Evolutionary conservation across 2,113 vertebrate species (phyloP), one percentile per base, ranked within the genome.

Genomic region (Phalacrocorax brasilianus): DNA sequence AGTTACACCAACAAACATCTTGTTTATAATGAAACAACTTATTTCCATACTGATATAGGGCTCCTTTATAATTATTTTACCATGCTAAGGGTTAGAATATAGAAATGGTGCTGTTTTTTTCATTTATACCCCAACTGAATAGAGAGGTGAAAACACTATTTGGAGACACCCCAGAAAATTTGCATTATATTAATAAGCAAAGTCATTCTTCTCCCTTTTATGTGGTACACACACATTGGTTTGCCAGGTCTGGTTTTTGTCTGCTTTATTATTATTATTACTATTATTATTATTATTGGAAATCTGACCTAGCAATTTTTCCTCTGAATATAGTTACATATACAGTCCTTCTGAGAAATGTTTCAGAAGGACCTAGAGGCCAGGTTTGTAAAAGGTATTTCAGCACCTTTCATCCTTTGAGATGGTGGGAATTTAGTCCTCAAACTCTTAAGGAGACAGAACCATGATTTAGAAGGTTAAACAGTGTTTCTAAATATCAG

Each of bases 121-220:
- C 42, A 44, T 95, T 84, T 86, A 22, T 27, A 59, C 28, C 56
- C 53, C 68, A 85, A 87, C 73, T 85, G 93, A 96, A 89, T 21
- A 79, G 70, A 87, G 77, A 61, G 95, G 93, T 88, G 89, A 96
- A 96, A 97, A 93, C 94, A 79, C 74, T 56, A 53, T 80, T 95
- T 96, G 84, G 85, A 95, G 87, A 72, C 89, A 76, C 80, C 87
- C 86, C 89, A 87, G 77, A 12, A 91, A 94, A 97, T 97, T 65
- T 95, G 53, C 95, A 96, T 97, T 58, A 68, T 42, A 88, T 95
- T 94, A 96, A 93, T 20, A 94, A 66, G 53, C 91, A 91, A 85
- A 94, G 95, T 49, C 77, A 84, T 93, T 87, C 73, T 52, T 89
- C 56, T 95, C 30, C 91, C 91, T 96, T 96, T 97, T 32, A 97